A percentile compares a stretch with the other conserved stretches of the same genome.
Evolutionary conservation across 2,113 vertebrate species (phyloP).

Genomic region (Laticauda laticaudata): DNA sequence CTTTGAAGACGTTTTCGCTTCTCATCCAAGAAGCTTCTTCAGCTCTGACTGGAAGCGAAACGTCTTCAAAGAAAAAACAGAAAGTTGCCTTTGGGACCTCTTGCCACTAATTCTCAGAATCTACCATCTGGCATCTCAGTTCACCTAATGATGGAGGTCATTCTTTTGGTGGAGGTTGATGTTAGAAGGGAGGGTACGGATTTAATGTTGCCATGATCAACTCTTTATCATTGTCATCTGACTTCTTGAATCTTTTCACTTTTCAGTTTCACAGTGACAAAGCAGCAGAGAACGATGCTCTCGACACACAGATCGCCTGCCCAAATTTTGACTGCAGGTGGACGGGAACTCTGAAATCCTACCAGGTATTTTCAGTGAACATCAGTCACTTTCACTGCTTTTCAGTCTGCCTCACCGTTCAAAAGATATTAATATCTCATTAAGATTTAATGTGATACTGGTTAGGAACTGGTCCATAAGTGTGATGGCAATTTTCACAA

Average conservation of each 20-base stretch:
- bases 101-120: neutral
- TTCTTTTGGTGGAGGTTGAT: neutral
- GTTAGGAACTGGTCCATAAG: neutral
- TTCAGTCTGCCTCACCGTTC: neutral
- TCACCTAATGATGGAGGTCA: neutral
- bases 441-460: neutral
- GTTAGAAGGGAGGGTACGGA: neutral
- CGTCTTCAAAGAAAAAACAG: no score
- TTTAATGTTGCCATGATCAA: neutral
- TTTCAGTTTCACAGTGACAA: constrained; percentile 33
- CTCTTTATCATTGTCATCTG: no score
- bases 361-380: constrained; percentile 26
- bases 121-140: neutral
- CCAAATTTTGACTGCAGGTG: constrained; percentile 29
- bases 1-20: no score
- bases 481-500: neutral
- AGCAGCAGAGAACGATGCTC: constrained; percentile 36
- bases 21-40: no score
- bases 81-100: no score
- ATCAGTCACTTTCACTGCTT: neutral
- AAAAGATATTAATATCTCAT: neutral
- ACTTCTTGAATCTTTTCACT: neutral
- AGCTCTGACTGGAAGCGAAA: no score
- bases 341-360: constrained; percentile 27
- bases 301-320: constrained; percentile 10